Conservation (phyloP, 2,797 vertebrate genomes). For the Peromyscus attwateri region DNA sequence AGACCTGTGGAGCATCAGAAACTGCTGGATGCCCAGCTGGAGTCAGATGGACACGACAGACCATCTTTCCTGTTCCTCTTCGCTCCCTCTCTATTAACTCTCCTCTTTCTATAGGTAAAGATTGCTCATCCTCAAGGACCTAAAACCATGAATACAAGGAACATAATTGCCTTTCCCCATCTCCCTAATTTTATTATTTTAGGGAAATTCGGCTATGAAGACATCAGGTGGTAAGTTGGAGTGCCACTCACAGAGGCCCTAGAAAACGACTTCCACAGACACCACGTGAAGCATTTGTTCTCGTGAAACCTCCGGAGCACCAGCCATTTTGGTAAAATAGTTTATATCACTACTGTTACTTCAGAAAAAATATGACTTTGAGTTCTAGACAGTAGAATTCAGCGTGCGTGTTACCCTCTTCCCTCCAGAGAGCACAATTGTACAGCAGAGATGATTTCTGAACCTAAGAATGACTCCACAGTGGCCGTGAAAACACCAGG, state of each 20-base stretch:
- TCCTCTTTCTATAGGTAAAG: neutral
- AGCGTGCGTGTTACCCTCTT: neutral
- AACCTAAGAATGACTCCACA: neutral
- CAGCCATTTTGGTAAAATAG: neutral
- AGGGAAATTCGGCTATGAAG: neutral
- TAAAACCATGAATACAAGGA: neutral
- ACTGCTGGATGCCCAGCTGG: neutral
- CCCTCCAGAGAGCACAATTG: neutral
- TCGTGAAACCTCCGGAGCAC: slow-evolving; percentile 3
- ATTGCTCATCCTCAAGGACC: neutral
- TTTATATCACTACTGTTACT: slow-evolving; percentile 20
- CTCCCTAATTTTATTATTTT: neutral
- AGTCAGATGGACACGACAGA: neutral
- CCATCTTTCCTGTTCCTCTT: neutral
- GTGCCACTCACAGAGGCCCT: neutral
- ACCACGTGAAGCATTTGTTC: neutral
- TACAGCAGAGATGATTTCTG: neutral
- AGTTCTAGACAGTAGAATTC: slow-evolving; percentile 32
- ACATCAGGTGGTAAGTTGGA: neutral
- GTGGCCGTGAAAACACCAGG: neutral
- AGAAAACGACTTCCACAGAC: neutral
- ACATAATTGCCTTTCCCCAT: neutral
- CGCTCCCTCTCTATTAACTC: neutral
- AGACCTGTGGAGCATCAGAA: neutral
- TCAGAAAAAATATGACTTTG: neutral